Conservation (phyloP, 2,888 invertebrate genomes). For the Nasonia oneida region DNA sequence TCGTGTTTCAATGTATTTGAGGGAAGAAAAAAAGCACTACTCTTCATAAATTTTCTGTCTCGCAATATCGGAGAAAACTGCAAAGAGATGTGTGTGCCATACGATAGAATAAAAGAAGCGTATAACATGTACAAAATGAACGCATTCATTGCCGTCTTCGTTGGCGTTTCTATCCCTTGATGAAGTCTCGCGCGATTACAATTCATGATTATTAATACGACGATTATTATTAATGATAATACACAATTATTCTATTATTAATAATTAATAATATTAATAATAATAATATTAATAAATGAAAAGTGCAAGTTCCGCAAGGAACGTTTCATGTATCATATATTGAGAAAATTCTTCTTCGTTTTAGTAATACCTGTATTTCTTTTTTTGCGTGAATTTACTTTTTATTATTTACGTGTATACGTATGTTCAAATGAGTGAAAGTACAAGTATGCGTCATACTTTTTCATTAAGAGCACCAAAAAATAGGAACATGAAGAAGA, state of each 20-base stretch:
- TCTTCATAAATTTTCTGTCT: slow-evolving; percentile 38
- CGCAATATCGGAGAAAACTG: slow-evolving; percentile 6
- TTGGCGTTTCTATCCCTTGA: slow-evolving; percentile 44
- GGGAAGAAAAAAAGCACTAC: slow-evolving; percentile 43
- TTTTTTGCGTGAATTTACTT: slow-evolving; percentile 69
- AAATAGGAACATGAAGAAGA: slow-evolving; percentile 18
- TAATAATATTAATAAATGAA: slow-evolving; percentile 62
- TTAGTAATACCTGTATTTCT: slow-evolving; percentile 59
- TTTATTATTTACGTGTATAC: slow-evolving; percentile 64
- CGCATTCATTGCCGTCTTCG: slow-evolving; percentile 30
- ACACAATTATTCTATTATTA: slow-evolving; percentile 59
- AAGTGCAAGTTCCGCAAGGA: slow-evolving; percentile 70
- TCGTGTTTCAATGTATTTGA: slow-evolving; percentile 30
- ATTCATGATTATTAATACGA: slow-evolving; percentile 59
- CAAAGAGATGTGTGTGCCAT: slow-evolving; percentile 31
- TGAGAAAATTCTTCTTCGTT: slow-evolving; percentile 57
- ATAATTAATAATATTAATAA: slow-evolving; percentile 62
- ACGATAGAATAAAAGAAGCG: slow-evolving; percentile 35
- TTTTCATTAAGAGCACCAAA: slow-evolving; percentile 44
- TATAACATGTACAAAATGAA: slow-evolving; percentile 37
- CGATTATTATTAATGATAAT: slow-evolving; percentile 61
- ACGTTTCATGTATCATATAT: slow-evolving; percentile 68
- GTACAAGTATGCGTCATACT: slow-evolving; percentile 39
- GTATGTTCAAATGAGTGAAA: slow-evolving; percentile 47
- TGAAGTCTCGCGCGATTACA: slow-evolving; percentile 59